Evolutionary conservation across 1,140 invertebrate genomes (phyloP).

Genomic region (Magallana ariakensis): DNA sequence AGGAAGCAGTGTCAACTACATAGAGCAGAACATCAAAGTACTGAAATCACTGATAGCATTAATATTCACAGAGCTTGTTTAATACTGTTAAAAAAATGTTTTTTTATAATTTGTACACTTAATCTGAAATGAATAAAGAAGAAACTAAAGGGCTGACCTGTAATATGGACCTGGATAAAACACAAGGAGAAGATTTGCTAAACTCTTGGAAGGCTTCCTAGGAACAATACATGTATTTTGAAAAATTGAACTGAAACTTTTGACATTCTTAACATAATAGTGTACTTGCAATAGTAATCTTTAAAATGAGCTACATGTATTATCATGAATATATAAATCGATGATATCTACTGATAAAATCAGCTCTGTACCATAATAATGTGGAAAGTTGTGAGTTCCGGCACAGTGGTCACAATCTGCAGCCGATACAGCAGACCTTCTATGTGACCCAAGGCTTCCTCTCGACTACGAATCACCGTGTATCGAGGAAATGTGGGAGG

Average conservation of each 20-base stretch:
- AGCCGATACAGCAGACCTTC: slow-evolving; percentile 86
- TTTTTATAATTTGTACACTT: too few relatives aligned
- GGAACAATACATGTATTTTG: slow-evolving; percentile 63
- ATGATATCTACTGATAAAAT: not conserved
- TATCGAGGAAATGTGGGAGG: slow-evolving; percentile 99
- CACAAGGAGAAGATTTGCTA: slow-evolving; percentile 92
- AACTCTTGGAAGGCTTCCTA: slow-evolving; percentile 97
- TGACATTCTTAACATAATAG: too few relatives aligned
- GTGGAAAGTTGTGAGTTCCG: slow-evolving; percentile 89
- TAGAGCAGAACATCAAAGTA: too few relatives aligned
- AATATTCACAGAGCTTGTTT: too few relatives aligned
- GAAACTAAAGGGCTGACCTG: slow-evolving; percentile 83
- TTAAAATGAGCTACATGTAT: too few relatives aligned
- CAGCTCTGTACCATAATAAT: slow-evolving; percentile 86
- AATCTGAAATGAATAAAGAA: not conserved
- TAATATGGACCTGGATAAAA: slow-evolving; percentile 94
- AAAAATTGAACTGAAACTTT: too few relatives aligned
- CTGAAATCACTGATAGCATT: too few relatives aligned
- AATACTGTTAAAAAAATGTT: too few relatives aligned
- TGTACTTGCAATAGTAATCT: too few relatives aligned
- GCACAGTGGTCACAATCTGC: slow-evolving; percentile 90
- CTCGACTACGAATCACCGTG: slow-evolving; percentile 92
- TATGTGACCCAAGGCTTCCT: slow-evolving; percentile 91
- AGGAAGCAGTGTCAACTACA: slow-evolving; percentile 77
- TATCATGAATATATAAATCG: not conserved